Evolutionary conservation across 2,797 vertebrate genomes (phyloP).

Genomic region (Bovichtus variegatus): DNA sequence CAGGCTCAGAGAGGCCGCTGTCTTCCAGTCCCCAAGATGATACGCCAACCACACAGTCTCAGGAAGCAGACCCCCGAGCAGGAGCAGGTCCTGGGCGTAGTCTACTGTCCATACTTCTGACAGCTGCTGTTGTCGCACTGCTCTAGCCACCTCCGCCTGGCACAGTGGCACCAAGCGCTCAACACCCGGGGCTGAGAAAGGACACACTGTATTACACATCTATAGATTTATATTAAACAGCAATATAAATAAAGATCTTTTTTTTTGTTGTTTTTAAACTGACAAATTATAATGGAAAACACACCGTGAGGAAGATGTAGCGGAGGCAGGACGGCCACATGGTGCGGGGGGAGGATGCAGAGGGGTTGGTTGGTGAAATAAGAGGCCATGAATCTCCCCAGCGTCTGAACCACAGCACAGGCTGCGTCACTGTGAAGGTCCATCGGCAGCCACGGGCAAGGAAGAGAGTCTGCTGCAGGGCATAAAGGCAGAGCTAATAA

Average conservation of each 20-base stretch:
- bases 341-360: conserved; percentile 90
- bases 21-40: conserved; percentile 95
- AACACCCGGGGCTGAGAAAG: conserved; percentile 60
- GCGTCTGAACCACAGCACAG: conserved; percentile 87
- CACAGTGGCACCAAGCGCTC: conserved; percentile 87
- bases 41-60: conserved; percentile 93
- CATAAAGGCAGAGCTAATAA: conserved; percentile 17
- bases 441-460: conserved; percentile 67
- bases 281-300: conserved; percentile 29
- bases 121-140: conserved; percentile 89
- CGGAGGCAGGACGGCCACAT: conserved; percentile 88
- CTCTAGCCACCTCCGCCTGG: conserved; percentile 83
- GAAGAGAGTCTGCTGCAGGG: conserved; percentile 64
- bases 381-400: conserved; percentile 96
- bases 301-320: conserved; percentile 89
- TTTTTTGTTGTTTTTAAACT: background rate
- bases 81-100: conserved; percentile 92
- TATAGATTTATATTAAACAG: background rate
- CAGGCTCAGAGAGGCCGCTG: conserved; percentile 89
- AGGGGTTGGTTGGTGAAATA: conserved; percentile 93
- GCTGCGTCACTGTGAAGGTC: conserved; percentile 85
- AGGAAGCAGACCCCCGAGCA: conserved; percentile 92
- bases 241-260: background rate
- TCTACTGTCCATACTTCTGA: conserved; percentile 94
- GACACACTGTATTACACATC: background rate